Evolutionary conservation across 2,113 vertebrate genomes (phyloP).

Genomic region (Corvus hawaiiensis): DNA sequence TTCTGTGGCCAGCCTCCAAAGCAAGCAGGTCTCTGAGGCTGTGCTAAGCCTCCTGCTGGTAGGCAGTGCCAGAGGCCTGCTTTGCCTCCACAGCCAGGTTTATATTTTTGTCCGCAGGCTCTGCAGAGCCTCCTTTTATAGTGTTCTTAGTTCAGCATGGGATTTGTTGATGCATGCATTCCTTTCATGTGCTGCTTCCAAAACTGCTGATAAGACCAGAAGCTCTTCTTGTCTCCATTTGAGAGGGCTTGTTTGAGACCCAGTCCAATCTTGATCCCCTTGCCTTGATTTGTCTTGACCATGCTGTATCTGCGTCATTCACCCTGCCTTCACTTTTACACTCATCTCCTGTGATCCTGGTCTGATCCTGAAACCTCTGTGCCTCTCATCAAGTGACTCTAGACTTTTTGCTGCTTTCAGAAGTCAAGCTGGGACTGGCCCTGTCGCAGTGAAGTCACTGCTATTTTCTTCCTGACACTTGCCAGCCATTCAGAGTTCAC

Average conservation of each 20-base stretch:
- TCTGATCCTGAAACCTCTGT: neutral
- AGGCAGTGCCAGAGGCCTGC: neutral
- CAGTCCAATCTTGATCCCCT: neutral
- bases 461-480: neutral
- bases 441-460: neutral
- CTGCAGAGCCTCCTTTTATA: slow-evolving; percentile 29
- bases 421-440: neutral
- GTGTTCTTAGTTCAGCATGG: neutral
- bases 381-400: neutral
- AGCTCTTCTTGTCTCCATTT: neutral
- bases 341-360: neutral
- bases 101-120: neutral
- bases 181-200: neutral
- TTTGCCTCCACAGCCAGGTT: neutral
- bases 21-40: neutral
- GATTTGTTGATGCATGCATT: neutral
- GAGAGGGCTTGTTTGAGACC: neutral
- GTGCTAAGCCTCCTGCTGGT: neutral
- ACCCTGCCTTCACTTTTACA: neutral
- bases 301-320: rapidly evolving
- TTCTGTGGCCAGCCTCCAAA: neutral
- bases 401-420: neutral
- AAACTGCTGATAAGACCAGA: neutral
- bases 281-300: neutral
- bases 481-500: neutral